Evolutionary conservation across 1,140 invertebrate genomes (phyloP), one percentile per base, ranked within the genome.

Genomic region (Drosophila sucinea): DNA sequence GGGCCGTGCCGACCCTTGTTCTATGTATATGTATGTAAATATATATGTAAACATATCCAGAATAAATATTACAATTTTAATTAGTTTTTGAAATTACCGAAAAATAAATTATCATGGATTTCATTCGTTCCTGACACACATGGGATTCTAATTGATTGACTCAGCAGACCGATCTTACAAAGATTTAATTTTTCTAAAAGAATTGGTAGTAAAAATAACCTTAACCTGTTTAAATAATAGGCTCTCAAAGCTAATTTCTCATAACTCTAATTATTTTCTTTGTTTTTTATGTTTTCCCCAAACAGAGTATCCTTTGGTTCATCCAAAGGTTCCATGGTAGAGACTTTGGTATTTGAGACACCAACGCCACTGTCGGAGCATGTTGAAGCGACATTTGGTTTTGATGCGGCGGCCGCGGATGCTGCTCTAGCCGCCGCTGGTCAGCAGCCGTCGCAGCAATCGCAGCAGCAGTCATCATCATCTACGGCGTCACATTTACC

Each of bases 291-390:
- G 29, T 56, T 70, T 63, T 72, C 76, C 94, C 93, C 3, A 94
- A 97, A 51, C 7, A 51, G 97, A 93, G 97, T 98, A 61, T 98
- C 97, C 35, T 98, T 98, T 92, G 97, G 97, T 55, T 97, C 96
- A 90, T 97, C 96, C 73, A 98, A 98, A 93, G 97, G 97, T 62
- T 97, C 97, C n/a, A 98, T 98, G 97, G 97, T 98, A 40, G 97
- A 98, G 93, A 98, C 97, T 17, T 93, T 98, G 40, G 97, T 98
- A 66, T 98, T 97, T 92, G 97, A 98, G 93, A 97, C 96, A 73
- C 95, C 95, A 54, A 95, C 94, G 91, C 94, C 94, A 47, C 94
- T 96, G 63, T 93, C 94, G 75, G 95, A 96, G 92, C 95, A 96
- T 90, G 95, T 95, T 51, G 95, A 95, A 80, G 77, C 86, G 29